phyloP scores from a whole-genome alignment of 1,140 invertebrate species.

The Bilobella aurantiaca region DNA sequence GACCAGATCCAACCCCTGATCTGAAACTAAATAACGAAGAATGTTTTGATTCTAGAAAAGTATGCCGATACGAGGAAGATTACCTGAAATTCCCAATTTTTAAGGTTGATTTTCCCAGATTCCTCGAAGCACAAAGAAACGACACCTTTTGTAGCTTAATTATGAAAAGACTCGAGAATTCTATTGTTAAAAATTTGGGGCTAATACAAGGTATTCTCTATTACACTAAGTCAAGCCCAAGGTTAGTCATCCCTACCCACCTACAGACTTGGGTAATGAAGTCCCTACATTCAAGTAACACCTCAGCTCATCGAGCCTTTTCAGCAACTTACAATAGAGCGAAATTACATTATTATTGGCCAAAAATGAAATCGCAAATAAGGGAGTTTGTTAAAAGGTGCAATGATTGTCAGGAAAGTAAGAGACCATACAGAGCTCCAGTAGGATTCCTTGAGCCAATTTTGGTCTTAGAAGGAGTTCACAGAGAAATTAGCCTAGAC shows the following conservation, averaged over 20 bases:
- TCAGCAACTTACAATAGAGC: neutral
- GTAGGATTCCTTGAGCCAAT: slow-evolving; percentile 35
- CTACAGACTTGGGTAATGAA: neutral
- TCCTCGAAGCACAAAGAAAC: neutral
- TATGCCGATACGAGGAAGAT: neutral
- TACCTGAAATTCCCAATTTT: neutral
- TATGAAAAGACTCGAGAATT: neutral
- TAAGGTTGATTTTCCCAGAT: neutral
- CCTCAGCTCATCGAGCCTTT: neutral
- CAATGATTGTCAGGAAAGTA: slow-evolving; percentile 37
- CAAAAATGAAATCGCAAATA: slow-evolving; percentile 6
- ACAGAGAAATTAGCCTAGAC: slow-evolving; percentile 36
- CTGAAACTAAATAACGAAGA: neutral
- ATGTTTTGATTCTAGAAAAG: neutral
- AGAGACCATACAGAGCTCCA: slow-evolving; percentile 32
- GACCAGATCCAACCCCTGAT: neutral
- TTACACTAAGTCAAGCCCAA: neutral
- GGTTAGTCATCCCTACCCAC: neutral
- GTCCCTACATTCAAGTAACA: neutral
- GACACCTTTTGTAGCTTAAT: neutral
- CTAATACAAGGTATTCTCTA: neutral
- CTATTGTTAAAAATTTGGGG: neutral
- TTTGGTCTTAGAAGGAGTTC: slow-evolving; percentile 32
- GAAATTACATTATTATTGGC: slow-evolving; percentile 9
- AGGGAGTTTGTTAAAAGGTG: slow-evolving; percentile 15